Evolutionary conservation across 2,888 invertebrate species (phyloP).

Genomic region (Stenurella melanura): DNA sequence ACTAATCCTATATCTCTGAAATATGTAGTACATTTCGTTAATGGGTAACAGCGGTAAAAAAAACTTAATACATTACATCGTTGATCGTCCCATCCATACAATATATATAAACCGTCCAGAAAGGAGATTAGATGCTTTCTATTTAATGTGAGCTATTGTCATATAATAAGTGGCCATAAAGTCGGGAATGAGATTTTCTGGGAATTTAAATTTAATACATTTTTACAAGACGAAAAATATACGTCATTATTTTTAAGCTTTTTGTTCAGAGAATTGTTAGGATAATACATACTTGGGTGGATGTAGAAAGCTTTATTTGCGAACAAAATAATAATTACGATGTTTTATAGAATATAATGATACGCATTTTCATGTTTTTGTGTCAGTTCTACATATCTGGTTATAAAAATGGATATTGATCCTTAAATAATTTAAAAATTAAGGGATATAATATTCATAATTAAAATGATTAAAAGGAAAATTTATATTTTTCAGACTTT

Average conservation of each 20-base stretch:
- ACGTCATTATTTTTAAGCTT: slow-evolving; percentile 19
- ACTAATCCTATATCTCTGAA: no score
- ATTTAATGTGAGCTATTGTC: slow-evolving; percentile 19
- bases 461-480: no score
- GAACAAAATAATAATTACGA: background rate
- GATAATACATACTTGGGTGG: slow-evolving; percentile 16
- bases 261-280: slow-evolving; percentile 8
- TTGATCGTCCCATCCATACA: background rate
- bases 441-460: no score
- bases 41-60: background rate
- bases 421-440: no score
- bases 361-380: no score
- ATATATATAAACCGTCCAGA: slow-evolving; percentile 2
- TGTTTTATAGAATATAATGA: no score
- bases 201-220: slow-evolving; percentile 29
- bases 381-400: no score
- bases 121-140: background rate
- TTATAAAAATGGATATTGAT: no score
- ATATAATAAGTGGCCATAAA: slow-evolving; percentile 19
- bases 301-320: background rate
- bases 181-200: background rate
- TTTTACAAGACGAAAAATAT: slow-evolving; percentile 18
- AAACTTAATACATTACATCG: background rate
- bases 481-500: no score
- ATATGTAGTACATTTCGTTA: background rate